A percentile compares a stretch with the other conserved stretches of the same genome.
These are phyloP conservation scores for Chrysolina americana DNA, from an alignment of 2,888 invertebrate genomes.

Conservation along the genomic window DNA sequence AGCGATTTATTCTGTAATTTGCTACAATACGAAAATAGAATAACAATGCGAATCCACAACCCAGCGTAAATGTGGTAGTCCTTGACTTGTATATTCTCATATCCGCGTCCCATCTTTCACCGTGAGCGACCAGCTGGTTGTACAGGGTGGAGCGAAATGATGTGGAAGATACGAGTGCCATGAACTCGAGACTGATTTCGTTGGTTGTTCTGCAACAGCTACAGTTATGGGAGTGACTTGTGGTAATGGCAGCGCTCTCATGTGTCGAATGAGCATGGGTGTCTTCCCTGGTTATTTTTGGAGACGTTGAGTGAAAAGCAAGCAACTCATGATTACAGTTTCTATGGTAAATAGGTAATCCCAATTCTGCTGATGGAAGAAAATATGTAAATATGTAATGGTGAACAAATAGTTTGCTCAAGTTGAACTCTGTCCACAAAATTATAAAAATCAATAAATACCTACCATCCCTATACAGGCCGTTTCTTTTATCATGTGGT, in stretches of 20 bases:
- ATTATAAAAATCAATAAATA: too few relatives aligned
- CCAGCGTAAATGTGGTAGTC: constrained; percentile 60
- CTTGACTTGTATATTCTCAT: constrained; percentile 63
- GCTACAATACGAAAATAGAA: constrained; percentile 49
- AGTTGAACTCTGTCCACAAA: too few relatives aligned
- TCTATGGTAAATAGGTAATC: too few relatives aligned
- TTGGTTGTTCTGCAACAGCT: constrained; percentile 1
- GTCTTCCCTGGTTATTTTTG: background rate
- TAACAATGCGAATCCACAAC: constrained; percentile 45
- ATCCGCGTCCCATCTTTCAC: constrained; percentile 63
- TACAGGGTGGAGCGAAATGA: constrained; percentile 23
- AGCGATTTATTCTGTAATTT: constrained; percentile 52
- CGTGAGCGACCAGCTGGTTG: constrained; percentile 50
- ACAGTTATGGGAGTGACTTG: constrained; percentile 6
- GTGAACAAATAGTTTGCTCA: too few relatives aligned
- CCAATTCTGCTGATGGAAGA: too few relatives aligned
- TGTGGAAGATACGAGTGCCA: background rate
- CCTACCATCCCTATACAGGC: too few relatives aligned
- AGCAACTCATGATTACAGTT: too few relatives aligned
- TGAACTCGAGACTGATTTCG: constrained; percentile 10
- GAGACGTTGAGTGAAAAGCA: background rate
- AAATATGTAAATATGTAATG: too few relatives aligned
- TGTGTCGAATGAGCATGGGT: background rate
- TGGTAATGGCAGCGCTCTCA: background rate
- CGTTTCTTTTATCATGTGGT: too few relatives aligned